phyloP scores from a whole-genome alignment of 2,888 invertebrate genomes.

The Scaeva pyrastri region DNA sequence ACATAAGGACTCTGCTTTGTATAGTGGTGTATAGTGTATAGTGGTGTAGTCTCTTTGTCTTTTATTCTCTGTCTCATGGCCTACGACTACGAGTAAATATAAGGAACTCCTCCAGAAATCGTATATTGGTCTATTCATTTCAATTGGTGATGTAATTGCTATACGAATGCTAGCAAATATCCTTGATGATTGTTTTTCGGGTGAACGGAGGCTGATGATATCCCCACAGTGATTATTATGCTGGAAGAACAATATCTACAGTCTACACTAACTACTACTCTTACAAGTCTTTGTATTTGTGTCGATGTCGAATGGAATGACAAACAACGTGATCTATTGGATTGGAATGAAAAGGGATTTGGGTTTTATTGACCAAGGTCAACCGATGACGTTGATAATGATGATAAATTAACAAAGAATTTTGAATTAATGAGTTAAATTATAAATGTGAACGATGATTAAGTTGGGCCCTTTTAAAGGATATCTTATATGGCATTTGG shows the following conservation, averaged over 20 bases:
- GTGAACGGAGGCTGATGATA: slow-evolving; percentile 25
- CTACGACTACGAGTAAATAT: too few species aligned
- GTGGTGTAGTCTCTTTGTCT: background rate
- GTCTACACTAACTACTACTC: too few species aligned
- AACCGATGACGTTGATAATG: background rate
- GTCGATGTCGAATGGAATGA: background rate
- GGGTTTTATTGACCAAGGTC: slow-evolving; percentile 21
- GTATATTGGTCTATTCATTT: slow-evolving; percentile 14
- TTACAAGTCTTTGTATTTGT: too few species aligned
- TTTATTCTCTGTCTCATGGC: background rate
- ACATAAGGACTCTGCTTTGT: background rate
- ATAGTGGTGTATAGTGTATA: too few species aligned
- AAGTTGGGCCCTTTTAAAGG: too few species aligned
- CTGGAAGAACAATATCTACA: background rate
- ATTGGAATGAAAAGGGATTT: background rate
- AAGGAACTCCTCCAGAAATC: background rate
- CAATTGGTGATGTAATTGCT: slow-evolving; percentile 34
- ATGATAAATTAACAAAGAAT: slow-evolving; percentile 1
- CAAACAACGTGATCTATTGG: slow-evolving; percentile 18
- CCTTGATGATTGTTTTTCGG: slow-evolving; percentile 36
- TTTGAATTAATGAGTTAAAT: background rate
- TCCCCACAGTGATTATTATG: slow-evolving; percentile 1
- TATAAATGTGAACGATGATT: too few species aligned
- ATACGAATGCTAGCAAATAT: slow-evolving; percentile 27
- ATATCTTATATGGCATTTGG: too few species aligned